Percentiles rank a stretch among this genome's conserved stretches.
Evolutionary conservation across 1,140 invertebrate genomes (phyloP).

Genomic region (Zaprionus kolodkinae): DNA sequence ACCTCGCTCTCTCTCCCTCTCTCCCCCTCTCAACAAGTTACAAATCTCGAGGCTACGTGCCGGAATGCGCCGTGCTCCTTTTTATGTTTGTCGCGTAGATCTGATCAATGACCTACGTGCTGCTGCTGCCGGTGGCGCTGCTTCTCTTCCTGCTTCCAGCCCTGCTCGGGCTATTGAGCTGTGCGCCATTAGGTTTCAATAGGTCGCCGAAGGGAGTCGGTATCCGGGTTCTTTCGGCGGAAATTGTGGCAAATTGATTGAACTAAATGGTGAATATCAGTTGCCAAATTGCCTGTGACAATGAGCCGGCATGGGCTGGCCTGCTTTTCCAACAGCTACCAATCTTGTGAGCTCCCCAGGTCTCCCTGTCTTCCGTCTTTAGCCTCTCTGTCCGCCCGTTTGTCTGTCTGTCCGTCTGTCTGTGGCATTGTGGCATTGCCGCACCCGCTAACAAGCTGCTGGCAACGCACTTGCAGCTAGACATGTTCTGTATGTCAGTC

Average conservation of each 20-base stretch:
- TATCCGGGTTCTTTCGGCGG: conserved; percentile 47
- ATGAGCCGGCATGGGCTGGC: conserved; percentile 18
- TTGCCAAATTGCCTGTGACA: conserved; percentile 76
- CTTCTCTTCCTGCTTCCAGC: not conserved
- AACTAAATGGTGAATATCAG: conserved; percentile 80
- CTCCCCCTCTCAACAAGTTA: conserved; percentile 71
- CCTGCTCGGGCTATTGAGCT: conserved; percentile 50
- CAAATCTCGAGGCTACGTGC: conserved; percentile 73
- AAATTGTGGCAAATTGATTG: conserved; percentile 81
- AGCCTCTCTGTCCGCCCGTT: not conserved
- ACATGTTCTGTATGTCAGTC: conserved; percentile 75
- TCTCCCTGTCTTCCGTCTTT: not conserved
- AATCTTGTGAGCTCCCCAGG: not conserved
- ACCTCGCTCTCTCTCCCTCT: conserved; percentile 12
- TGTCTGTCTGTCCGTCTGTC: not conserved
- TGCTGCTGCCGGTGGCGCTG: not conserved
- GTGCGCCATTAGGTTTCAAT: conserved; percentile 75
- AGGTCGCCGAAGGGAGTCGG: conserved; percentile 11
- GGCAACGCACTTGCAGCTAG: conserved; percentile 61
- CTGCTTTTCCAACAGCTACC: not conserved
- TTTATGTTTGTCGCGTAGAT: conserved; percentile 80
- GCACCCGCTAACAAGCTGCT: conserved; percentile 52
- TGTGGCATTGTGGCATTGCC: conserved; percentile 30
- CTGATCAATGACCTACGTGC: conserved; percentile 80
- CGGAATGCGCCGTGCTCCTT: conserved; percentile 49